Evolutionary conservation across 1,140 invertebrate species (phyloP).

Genomic region (Tribolium castaneum): DNA sequence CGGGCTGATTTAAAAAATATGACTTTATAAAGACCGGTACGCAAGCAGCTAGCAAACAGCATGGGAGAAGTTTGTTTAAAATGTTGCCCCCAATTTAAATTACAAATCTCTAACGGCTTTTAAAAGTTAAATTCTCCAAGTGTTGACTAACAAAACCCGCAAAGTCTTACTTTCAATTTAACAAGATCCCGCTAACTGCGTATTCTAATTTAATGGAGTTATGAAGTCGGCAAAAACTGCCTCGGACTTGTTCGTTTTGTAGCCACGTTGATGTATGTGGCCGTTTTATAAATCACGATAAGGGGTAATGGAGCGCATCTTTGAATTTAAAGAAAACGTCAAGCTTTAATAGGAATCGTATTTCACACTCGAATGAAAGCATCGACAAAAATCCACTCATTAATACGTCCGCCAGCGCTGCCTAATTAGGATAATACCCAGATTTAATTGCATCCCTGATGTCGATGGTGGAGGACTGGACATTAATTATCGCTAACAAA

Average conservation of each 20-base stretch:
- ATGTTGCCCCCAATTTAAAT: slow-evolving; percentile 22
- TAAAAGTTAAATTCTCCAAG: slow-evolving; percentile 36
- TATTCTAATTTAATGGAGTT: slow-evolving; percentile 16
- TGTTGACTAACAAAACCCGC: slow-evolving; percentile 33
- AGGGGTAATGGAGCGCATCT: background rate
- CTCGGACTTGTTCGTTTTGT: background rate
- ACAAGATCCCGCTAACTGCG: slow-evolving; percentile 10
- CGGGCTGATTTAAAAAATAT: background rate
- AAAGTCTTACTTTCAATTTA: slow-evolving; percentile 36
- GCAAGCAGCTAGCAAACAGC: background rate
- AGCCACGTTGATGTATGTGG: background rate
- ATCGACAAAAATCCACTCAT: background rate
- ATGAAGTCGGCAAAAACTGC: background rate
- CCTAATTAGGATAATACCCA: background rate
- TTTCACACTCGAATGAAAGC: background rate
- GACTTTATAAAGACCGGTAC: background rate
- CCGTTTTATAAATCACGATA: background rate
- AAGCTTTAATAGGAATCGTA: background rate
- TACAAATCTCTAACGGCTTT: slow-evolving; percentile 26
- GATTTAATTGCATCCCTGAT: slow-evolving; percentile 11
- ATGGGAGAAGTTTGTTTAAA: slow-evolving; percentile 17
- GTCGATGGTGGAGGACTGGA: background rate
- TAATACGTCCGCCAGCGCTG: background rate
- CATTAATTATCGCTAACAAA: background rate
- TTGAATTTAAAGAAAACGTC: background rate